Conservation (phyloP, 1,140 invertebrate genomes). For the Camponotus pennsylvanicus region DNA sequence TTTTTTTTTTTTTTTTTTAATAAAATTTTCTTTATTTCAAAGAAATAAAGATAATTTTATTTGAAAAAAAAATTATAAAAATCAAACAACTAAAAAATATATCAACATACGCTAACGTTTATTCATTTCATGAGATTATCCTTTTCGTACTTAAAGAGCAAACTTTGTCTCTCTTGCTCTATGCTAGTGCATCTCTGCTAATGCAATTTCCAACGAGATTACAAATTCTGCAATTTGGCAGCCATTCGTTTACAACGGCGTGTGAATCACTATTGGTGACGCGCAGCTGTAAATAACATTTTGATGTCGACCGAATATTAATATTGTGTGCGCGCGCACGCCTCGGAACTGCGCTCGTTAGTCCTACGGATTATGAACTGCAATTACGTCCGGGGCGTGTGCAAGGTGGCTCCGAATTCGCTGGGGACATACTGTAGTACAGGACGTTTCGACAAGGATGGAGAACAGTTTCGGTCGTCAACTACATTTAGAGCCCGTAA, state of each 20-base stretch:
- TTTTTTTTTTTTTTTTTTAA: neutral
- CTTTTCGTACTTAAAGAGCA: constrained; percentile 43
- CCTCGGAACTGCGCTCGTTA: constrained; percentile 53
- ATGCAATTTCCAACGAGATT: constrained; percentile 66
- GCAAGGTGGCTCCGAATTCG: constrained; percentile 50
- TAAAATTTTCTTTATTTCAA: constrained; percentile 33
- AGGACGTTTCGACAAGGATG: constrained; percentile 34
- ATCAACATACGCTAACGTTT: constrained; percentile 55
- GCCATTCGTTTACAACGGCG: constrained; percentile 41
- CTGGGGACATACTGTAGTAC: constrained; percentile 12
- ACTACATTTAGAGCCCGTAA: constrained; percentile 45
- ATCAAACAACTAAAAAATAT: neutral
- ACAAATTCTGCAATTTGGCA: constrained; percentile 56
- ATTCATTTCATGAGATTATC: constrained; percentile 52
- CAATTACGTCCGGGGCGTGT: constrained; percentile 44
- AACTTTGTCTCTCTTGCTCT: constrained; percentile 59
- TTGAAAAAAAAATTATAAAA: constrained; percentile 16
- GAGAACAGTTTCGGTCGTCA: constrained; percentile 35
- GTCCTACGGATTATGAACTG: constrained; percentile 59
- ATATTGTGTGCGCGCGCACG: constrained; percentile 25
- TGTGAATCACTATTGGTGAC: constrained; percentile 37
- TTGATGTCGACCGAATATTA: constrained; percentile 56
- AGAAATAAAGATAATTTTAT: too few relatives aligned
- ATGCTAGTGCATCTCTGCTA: constrained; percentile 45
- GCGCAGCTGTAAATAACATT: constrained; percentile 48